A percentile compares a stretch with the other conserved stretches of the same genome.
Conservation (phyloP, 2,113 vertebrate genomes). For the Corythaeola cristata region DNA sequence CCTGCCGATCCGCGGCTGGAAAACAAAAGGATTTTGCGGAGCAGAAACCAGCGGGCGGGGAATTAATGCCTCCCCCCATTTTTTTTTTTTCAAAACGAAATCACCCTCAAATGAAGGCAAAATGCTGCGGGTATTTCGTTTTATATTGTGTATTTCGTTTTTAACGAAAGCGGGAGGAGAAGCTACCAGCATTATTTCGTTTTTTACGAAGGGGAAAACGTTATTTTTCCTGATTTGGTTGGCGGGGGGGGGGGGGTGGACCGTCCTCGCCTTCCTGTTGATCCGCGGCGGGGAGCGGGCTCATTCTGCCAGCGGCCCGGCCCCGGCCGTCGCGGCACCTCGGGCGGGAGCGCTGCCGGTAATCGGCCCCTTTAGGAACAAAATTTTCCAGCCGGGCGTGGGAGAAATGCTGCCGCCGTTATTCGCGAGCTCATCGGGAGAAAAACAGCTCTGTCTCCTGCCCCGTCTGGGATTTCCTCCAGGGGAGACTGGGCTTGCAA, state of each 20-base stretch:
- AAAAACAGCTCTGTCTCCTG: slow-evolving; percentile 27
- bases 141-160: slow-evolving; percentile 15
- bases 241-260: background rate
- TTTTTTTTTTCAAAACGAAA: background rate
- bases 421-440: background rate
- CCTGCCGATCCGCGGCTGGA: background rate
- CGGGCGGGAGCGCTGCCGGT: background rate
- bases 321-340: background rate
- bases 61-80: background rate
- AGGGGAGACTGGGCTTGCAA: background rate
- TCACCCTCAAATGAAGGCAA: background rate
- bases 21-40: slow-evolving; percentile 49
- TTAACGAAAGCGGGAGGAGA: background rate
- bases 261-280: slow-evolving; percentile 8
- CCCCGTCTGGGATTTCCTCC: slow-evolving; percentile 37
- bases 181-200: background rate
- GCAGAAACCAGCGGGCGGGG: background rate
- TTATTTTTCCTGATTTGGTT: background rate
- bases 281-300: background rate
- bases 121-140: background rate
- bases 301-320: background rate
- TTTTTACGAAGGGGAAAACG: background rate
- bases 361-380: background rate
- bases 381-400: background rate
- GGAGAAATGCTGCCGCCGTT: background rate